Evolutionary conservation across 2,888 invertebrate genomes (phyloP).

Genomic region (Cheilosia vulpina): DNA sequence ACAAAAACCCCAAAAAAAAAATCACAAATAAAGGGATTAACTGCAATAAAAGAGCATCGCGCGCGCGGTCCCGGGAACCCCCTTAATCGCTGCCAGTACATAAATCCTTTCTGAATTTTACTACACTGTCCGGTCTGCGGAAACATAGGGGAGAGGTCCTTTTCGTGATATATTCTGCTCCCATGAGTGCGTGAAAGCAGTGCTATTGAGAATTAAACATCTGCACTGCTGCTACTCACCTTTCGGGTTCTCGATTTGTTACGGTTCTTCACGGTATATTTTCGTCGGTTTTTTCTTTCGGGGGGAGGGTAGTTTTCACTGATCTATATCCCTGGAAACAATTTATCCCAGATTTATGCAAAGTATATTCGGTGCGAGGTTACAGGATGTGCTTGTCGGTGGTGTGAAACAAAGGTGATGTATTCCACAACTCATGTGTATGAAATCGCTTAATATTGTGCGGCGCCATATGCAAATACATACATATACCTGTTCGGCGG

Average conservation of each 20-base stretch:
- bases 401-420: constrained; percentile 32
- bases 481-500: too few species aligned
- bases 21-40: constrained; percentile 1
- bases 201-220: constrained; percentile 36
- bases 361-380: constrained; percentile 43
- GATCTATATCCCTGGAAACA: constrained; percentile 56
- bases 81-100: constrained; percentile 51
- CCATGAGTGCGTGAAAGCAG: constrained; percentile 31
- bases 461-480: constrained; percentile 54
- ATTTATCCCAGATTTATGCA: constrained; percentile 66
- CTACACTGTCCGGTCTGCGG: constrained; percentile 22
- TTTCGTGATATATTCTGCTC: neutral
- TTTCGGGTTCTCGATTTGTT: constrained; percentile 23
- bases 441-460: constrained; percentile 66
- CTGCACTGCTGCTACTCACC: constrained; percentile 42
- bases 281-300: constrained; percentile 11
- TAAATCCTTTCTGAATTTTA: constrained; percentile 58
- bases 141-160: constrained; percentile 27
- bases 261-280: neutral
- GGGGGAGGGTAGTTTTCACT: constrained; percentile 6
- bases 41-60: constrained; percentile 36
- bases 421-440: constrained; percentile 26
- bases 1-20: constrained; percentile 25
- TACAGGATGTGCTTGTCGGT: constrained; percentile 21
- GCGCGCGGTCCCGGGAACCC: constrained; percentile 34